These are phyloP conservation scores for Scopus umbretta DNA, from an alignment of 2,113 vertebrate genomes.

Conservation along the genomic window DNA sequence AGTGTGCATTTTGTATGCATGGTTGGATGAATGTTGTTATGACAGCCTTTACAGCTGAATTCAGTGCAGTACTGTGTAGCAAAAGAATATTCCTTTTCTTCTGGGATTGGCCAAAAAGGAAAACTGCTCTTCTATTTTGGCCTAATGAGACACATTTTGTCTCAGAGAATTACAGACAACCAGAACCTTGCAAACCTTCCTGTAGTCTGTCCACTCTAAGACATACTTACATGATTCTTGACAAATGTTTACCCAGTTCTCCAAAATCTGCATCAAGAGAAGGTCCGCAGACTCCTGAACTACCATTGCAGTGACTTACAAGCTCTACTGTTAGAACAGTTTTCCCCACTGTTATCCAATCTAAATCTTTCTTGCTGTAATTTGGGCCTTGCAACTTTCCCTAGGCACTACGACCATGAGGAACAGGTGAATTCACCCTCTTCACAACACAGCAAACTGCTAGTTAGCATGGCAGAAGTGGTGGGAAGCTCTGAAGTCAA, in stretches of 20 bases:
- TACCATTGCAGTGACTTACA: background rate
- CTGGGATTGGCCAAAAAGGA: background rate
- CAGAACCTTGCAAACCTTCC: background rate
- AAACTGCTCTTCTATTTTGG: background rate
- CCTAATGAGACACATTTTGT: background rate
- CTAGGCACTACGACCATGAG: no score
- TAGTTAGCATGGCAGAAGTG: background rate
- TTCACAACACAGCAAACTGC: background rate
- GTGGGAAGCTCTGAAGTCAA: background rate
- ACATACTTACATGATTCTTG: background rate
- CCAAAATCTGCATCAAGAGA: background rate
- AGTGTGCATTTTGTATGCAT: constrained; percentile 19
- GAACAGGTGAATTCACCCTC: background rate
- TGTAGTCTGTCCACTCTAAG: background rate
- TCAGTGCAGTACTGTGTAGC: background rate
- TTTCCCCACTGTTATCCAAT: background rate
- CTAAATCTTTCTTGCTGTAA: background rate
- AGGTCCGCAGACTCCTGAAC: background rate
- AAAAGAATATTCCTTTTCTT: background rate
- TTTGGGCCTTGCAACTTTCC: background rate
- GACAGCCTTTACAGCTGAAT: constrained; percentile 11
- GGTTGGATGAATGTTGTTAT: background rate
- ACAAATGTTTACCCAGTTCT: background rate
- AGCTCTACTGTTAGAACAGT: background rate
- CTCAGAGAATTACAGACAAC: background rate